These are phyloP conservation scores for Microplitis manilae DNA, from an alignment of 2,888 invertebrate species.

Conservation along the genomic window DNA sequence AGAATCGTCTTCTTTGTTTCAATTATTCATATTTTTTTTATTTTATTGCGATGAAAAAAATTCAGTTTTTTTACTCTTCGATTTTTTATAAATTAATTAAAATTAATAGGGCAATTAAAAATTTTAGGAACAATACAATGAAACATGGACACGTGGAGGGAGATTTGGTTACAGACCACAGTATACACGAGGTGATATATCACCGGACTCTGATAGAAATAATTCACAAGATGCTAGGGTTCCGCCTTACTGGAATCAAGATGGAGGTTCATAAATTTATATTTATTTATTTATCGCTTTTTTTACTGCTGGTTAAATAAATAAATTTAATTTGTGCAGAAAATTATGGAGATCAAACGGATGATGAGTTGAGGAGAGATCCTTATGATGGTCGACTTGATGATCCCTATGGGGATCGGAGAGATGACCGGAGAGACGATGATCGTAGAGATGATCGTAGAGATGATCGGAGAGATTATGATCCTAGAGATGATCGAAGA, in stretches of 20 bases:
- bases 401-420: not conserved
- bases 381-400: not conserved
- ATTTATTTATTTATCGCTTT: constrained; percentile 13
- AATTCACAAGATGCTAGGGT: constrained; percentile 15
- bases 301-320: not conserved
- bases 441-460: not conserved
- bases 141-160: constrained; percentile 23
- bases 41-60: not conserved
- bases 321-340: constrained; percentile 5
- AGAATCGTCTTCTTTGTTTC: no score
- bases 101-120: not conserved
- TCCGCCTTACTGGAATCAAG: constrained; percentile 29
- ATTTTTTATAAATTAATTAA: no score
- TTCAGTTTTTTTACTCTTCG: not conserved
- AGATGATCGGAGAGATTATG: not conserved
- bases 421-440: not conserved
- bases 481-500: not conserved
- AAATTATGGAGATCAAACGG: constrained; percentile 25
- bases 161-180: constrained; percentile 34
- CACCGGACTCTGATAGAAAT: constrained; percentile 35
- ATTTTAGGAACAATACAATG: constrained; percentile 1
- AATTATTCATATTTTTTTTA: no score
- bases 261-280: not conserved
- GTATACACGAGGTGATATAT: constrained; percentile 44
- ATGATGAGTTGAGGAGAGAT: constrained; percentile 41